Conservation (phyloP, 2,797 vertebrate genomes). For the Hydrolagus colliei region DNA sequence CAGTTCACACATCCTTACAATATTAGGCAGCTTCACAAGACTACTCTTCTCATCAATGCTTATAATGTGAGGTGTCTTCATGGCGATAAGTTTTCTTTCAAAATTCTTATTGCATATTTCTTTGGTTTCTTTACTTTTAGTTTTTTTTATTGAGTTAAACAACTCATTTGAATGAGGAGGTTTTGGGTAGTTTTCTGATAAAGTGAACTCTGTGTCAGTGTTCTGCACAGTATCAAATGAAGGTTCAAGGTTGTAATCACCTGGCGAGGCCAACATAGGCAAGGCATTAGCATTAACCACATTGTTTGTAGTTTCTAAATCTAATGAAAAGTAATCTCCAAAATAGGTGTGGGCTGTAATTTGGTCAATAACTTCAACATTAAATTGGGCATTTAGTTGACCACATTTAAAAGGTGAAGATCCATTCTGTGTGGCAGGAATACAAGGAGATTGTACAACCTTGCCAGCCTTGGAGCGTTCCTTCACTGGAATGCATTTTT, state of each 20-base stretch:
- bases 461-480: not conserved
- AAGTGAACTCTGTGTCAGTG: not conserved
- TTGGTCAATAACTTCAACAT: not conserved
- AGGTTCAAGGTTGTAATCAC: not conserved
- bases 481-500: not conserved
- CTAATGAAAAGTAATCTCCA: not conserved
- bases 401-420: not conserved
- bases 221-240: not conserved
- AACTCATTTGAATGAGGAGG: not conserved
- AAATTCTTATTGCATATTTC: not conserved
- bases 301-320: not conserved
- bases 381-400: not conserved
- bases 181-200: not conserved
- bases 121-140: not conserved
- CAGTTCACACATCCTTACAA: constrained; percentile 38
- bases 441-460: not conserved
- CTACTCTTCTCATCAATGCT: constrained; percentile 75
- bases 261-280: not conserved
- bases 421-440: not conserved
- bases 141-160: not conserved
- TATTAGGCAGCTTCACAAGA: constrained; percentile 51
- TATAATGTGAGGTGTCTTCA: not conserved
- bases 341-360: not conserved
- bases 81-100: not conserved
- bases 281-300: not conserved